Evolutionary conservation across 2,888 invertebrate species (phyloP).

Genomic region (Synergus umbraculus): DNA sequence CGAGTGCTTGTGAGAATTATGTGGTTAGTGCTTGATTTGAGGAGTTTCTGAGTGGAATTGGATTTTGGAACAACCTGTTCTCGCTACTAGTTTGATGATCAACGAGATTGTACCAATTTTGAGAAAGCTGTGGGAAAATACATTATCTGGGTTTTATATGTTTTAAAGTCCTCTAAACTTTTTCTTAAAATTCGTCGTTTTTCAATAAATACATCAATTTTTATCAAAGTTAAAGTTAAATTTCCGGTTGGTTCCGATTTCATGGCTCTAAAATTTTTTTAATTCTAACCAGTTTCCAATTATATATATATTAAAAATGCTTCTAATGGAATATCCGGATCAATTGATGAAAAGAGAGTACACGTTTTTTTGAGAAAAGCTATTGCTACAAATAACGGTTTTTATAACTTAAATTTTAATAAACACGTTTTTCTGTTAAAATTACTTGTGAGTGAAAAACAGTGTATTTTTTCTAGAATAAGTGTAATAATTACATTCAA

Average conservation of each 20-base stretch:
- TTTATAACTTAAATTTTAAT: not conserved
- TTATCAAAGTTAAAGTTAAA: not conserved
- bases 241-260: too few relatives aligned
- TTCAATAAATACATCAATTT: not conserved
- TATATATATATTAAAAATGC: too few relatives aligned
- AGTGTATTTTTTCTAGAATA: not conserved
- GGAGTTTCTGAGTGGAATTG: not conserved
- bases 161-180: not conserved
- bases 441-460: not conserved
- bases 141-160: not conserved
- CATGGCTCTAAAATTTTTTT: too few relatives aligned
- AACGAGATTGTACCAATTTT: not conserved
- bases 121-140: not conserved
- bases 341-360: not conserved
- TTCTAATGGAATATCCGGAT: not conserved
- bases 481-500: not conserved
- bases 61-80: constrained; percentile 2
- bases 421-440: not conserved
- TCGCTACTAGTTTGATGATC: not conserved
- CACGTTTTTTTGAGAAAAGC: not conserved
- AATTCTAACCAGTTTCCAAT: too few relatives aligned
- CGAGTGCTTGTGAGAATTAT: not conserved
- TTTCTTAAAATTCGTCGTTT: not conserved
- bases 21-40: not conserved
- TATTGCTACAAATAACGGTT: not conserved